Base-by-base conservation (phyloP, 1,140 invertebrate species). In the Eurosta solidaginis region DNA sequence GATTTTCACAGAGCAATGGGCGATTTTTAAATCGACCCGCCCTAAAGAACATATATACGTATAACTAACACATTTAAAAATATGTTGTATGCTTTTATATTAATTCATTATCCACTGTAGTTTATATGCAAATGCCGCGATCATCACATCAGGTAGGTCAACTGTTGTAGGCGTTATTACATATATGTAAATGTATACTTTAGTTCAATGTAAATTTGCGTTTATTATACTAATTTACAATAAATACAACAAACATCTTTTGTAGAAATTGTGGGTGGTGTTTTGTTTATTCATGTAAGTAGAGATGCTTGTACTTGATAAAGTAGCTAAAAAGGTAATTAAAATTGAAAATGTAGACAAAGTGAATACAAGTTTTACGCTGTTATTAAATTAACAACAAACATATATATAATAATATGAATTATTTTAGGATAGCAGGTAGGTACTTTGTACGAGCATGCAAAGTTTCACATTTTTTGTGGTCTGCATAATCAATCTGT, bases 121-220 rank as follows among this genome's bases (percentile, higher is more conserved):
- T n/a, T n/a, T n/a, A n/a, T n/a, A n/a, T n/a, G n/a, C n/a, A 68
- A 68, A 68, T 68, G 59, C 59, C 9, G 59, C 59, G 59, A 68
- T 68, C 59, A 33, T 33, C 59, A 68, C n/a, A 22, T 22, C 59
- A 40, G 59, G 40, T 68, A 68, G 33, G 59, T 68, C 59, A 68
- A 68, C 59, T 40, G 33, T 22, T 68, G 59, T 17, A 68, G 59
- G 59, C 59, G 59, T 68, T 68, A 33, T 68, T 68, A 68, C 27
- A 68, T 7, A 10, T 33, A 40, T 42, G 7, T 68, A 68, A 68
- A 17, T 40, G 54, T 68, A 59, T 22, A 14, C 3, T 33, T 1
- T 7, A 33, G 17, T 40, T 20, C 59, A 68, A 42, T 40, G 59
- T 17, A 42, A 68, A 40, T n/a, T 36, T 40, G 59, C 22, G 59